Evolutionary conservation across 64 coral and sea anemone species (phyloP), one percentile per base, ranked within the genome.

Genomic region (Montipora efflorescens): DNA sequence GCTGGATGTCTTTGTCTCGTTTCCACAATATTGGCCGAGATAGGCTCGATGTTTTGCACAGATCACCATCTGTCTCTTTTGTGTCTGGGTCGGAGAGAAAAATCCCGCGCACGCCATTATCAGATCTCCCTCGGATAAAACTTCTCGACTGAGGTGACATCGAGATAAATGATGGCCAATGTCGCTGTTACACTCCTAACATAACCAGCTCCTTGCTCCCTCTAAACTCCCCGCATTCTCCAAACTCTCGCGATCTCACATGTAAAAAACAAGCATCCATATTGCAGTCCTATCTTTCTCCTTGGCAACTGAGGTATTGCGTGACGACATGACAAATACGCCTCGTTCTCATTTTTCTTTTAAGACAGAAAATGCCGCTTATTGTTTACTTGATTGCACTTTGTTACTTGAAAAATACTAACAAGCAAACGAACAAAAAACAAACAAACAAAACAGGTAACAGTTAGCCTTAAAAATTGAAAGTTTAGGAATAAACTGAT

Each of bases 131-230:
- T 64, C 59, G 14, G 59, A 5, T 64, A 64, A 64, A 64, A 64
- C 23, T 36, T 46, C 74, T 76, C 74, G 74, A 76, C 74, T 76
- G 23, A 76, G 36, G 36, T 76, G 74, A 76, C 74, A 76, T 76
- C 25, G 74, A 43, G 74, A 76, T 76, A 76, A 76, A 76, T 76
- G 74, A 44, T 76, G 2, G 36, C 74, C 36, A 44, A 76, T 44
- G 36, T 76, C 74, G 74, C 36, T 76, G 23, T 43, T 76, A 76
- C 74, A 76, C 21, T 76, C 23, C 23, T 76, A 76, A 76, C 23
- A 0, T 76, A 13, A 76, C 74, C 23, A 76, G 74, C 74, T 76
- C 74, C 23, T 25, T 43, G 23, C 23, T 76, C 23, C 74, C 74
- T 45, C 74, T 25, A 76, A 76, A 76, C 36, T 76, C 74, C 36